Evolutionary conservation across 2,888 invertebrate species (phyloP).

Genomic region (Poecilus cupreus): DNA sequence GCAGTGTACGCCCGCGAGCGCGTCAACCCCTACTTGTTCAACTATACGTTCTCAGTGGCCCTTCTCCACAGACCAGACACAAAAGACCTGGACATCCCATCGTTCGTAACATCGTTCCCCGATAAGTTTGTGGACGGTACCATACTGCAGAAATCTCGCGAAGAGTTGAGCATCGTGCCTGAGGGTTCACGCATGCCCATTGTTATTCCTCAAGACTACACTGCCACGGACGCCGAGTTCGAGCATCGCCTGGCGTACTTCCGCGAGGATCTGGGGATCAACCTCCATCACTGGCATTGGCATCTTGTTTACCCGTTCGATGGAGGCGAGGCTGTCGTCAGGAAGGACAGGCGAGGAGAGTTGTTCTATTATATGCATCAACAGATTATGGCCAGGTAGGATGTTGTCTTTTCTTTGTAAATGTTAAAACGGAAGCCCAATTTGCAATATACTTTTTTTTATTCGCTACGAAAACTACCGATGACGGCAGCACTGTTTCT

Average conservation of each 20-base stretch:
- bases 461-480: too few species aligned
- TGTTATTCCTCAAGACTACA: constrained; percentile 83
- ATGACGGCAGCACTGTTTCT: too few species aligned
- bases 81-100: constrained; percentile 81
- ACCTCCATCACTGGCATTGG: constrained; percentile 95
- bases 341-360: constrained; percentile 86
- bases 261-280: constrained; percentile 89
- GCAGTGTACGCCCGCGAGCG: constrained; percentile 83
- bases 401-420: neutral
- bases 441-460: too few species aligned
- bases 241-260: constrained; percentile 90
- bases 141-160: constrained; percentile 81
- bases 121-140: constrained; percentile 87
- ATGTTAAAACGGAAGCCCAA: neutral
- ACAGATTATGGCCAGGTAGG: constrained; percentile 77
- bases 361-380: constrained; percentile 89
- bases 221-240: constrained; percentile 83
- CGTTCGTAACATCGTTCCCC: constrained; percentile 87
- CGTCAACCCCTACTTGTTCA: constrained; percentile 87
- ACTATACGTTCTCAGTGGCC: constrained; percentile 86
- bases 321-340: constrained; percentile 77
- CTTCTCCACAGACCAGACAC: constrained; percentile 84
- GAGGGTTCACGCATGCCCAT: constrained; percentile 78
- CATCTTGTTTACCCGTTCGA: constrained; percentile 90
- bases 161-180: constrained; percentile 79